These are phyloP conservation scores for Aphelenchoides avenae DNA, from an alignment of 1,140 invertebrate species.

Conservation along the genomic window DNA sequence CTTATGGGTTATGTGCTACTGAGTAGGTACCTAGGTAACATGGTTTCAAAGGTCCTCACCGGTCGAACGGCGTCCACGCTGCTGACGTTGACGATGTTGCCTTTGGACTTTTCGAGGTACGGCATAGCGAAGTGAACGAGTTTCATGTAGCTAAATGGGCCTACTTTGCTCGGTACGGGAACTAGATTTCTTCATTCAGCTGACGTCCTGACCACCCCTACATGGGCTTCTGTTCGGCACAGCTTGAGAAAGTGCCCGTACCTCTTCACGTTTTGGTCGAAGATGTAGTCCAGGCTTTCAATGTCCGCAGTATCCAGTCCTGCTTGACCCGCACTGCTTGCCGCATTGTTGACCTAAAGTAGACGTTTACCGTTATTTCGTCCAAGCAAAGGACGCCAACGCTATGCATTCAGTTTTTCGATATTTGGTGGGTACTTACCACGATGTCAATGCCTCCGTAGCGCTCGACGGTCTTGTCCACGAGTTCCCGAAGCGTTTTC, in stretches of 20 bases:
- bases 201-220: too few species aligned
- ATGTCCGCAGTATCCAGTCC: conserved; percentile 16
- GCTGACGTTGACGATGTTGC: conserved; percentile 42
- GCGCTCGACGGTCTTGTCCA: too few species aligned
- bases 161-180: background rate
- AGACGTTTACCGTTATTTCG: too few species aligned
- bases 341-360: conserved; percentile 39
- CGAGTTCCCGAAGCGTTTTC: conserved; percentile 19
- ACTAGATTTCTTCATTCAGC: too few species aligned
- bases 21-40: too few species aligned
- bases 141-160: conserved; percentile 27
- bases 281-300: conserved; percentile 28
- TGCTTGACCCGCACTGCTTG: conserved; percentile 13
- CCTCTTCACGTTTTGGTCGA: conserved; percentile 36
- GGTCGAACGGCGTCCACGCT: too few species aligned
- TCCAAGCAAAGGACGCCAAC: too few species aligned
- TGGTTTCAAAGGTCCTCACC: too few species aligned
- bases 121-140: conserved; percentile 21
- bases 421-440: too few species aligned
- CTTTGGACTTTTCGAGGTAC: conserved; percentile 34
- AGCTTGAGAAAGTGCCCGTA: background rate
- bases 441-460: conserved; percentile 43
- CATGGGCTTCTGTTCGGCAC: too few species aligned
- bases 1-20: too few species aligned
- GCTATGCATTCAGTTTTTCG: conserved; percentile 7